Evolutionary conservation across 2,888 invertebrate genomes (phyloP).

Genomic region (Oligia latruncula): DNA sequence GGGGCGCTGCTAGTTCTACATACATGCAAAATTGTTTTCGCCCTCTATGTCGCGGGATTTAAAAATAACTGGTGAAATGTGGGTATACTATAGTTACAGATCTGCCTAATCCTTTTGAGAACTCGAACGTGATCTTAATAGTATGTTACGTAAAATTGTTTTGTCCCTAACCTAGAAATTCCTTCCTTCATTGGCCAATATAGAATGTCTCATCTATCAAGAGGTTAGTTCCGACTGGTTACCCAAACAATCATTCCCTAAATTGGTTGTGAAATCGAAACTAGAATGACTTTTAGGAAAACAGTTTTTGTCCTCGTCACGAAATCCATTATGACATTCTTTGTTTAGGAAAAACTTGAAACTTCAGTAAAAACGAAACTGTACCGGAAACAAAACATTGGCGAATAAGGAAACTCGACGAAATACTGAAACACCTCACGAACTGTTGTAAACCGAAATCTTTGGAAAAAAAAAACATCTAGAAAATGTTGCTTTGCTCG

Average conservation of each 20-base stretch:
- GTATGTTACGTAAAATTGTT: background rate
- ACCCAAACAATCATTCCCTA: constrained; percentile 19
- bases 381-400: background rate
- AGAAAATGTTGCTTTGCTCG: background rate
- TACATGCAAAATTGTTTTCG: background rate
- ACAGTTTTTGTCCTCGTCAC: background rate
- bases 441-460: background rate
- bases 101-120: background rate
- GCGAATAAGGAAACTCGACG: background rate
- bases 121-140: background rate
- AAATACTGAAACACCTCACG: background rate
- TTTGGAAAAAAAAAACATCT: background rate
- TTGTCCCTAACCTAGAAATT: background rate
- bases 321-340: background rate
- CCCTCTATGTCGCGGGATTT: background rate
- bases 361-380: background rate
- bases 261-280: constrained; percentile 33
- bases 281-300: background rate
- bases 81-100: background rate
- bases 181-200: background rate
- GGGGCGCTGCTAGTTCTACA: background rate
- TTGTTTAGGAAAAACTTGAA: background rate
- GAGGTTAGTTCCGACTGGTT: constrained; percentile 31
- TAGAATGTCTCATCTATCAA: constrained; percentile 12
- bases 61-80: background rate